Percentiles rank a stretch among this genome's conserved stretches.
These are phyloP conservation scores for Megalonaias nervosa DNA, from an alignment of 1,140 invertebrate species.

Conservation along the genomic window DNA sequence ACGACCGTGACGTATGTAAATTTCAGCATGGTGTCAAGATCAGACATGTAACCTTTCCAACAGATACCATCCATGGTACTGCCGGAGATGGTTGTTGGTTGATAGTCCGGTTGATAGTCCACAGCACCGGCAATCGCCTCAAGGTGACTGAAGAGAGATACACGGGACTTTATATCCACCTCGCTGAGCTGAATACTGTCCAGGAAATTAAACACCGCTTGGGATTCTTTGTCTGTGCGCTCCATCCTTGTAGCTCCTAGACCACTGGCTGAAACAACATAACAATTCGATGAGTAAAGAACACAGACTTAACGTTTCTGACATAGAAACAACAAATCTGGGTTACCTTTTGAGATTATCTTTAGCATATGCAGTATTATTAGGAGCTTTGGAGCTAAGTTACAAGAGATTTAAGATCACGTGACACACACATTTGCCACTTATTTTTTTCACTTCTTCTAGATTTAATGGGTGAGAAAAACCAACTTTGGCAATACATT, in stretches of 20 bases:
- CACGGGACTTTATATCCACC: not conserved
- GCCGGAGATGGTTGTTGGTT: constrained; percentile 11
- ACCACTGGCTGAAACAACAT: too few species aligned
- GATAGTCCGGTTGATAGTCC: constrained; percentile 18
- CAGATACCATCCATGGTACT: constrained; percentile 12
- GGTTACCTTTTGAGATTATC: too few species aligned
- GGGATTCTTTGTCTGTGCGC: not conserved
- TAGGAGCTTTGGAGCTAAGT: too few species aligned
- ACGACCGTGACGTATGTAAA: constrained; percentile 3
- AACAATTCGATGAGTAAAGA: too few species aligned
- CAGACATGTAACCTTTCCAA: constrained; percentile 20
- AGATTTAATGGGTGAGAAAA: too few species aligned
- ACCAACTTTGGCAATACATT: too few species aligned
- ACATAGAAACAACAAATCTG: too few species aligned
- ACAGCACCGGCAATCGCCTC: constrained; percentile 14
- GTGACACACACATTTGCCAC: too few species aligned
- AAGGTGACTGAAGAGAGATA: constrained; percentile 5
- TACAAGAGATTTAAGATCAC: too few species aligned
- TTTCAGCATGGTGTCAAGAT: constrained; percentile 15
- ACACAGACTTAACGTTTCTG: too few species aligned
- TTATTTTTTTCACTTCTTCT: too few species aligned
- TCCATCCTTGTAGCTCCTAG: constrained; percentile 8
- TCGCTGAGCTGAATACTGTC: not conserved
- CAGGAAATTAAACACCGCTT: not conserved
- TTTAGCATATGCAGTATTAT: too few species aligned